Percentiles rank a stretch among this genome's conserved stretches.
phyloP scores from a whole-genome alignment of 2,113 vertebrate genomes.

The Carassius gibelio region DNA sequence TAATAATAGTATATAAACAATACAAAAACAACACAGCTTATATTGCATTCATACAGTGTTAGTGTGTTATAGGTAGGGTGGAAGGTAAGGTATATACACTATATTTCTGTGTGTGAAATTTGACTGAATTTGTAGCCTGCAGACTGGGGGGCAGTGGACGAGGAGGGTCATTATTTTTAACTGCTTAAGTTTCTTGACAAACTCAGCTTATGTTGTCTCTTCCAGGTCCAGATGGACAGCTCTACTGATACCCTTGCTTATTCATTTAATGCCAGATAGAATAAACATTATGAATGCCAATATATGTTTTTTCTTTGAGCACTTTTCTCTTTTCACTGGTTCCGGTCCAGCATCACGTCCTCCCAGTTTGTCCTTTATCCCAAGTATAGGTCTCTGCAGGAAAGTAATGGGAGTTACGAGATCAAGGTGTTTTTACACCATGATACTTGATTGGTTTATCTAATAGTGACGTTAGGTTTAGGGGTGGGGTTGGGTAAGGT shows the following conservation, averaged over 20 bases:
- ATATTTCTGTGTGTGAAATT: not conserved
- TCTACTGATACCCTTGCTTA: not conserved
- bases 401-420: no score
- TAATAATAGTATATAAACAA: not conserved
- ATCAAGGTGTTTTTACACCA: no score
- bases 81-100: not conserved
- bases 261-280: slow-evolving; percentile 28
- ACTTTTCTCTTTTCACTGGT: slow-evolving; percentile 3
- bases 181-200: slow-evolving; percentile 22
- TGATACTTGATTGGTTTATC: no score
- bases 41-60: not conserved
- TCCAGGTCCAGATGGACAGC: slow-evolving; percentile 33
- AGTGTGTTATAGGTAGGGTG: not conserved
- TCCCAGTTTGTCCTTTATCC: slow-evolving; percentile 4
- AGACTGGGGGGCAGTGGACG: not conserved
- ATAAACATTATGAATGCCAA: slow-evolving; percentile 7
- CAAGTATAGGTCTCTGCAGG: no score
- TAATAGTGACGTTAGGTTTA: no score
- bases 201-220: not conserved
- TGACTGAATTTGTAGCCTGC: slow-evolving; percentile 6
- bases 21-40: not conserved
- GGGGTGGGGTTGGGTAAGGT: no score
- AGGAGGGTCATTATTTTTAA: not conserved
- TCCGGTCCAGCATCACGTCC: not conserved
- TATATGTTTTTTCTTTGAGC: not conserved